A percentile compares a stretch with the other conserved stretches of the same genome.
These are phyloP conservation scores for Sus scrofa DNA, from an alignment of 2,113 vertebrate genomes.

Conservation along the genomic window T2T-Sscrofa CM000815.6:134346501-134347000, in stretches of 20 bases:
- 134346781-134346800: background rate
- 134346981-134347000: too few species aligned
- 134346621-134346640: background rate
- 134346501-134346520: background rate
- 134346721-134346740: background rate
- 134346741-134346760: background rate
- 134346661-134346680: background rate
- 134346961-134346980: too few species aligned
- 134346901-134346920: background rate
- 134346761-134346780: background rate
- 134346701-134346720: background rate
- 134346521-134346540: background rate
- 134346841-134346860: conserved; percentile 34
- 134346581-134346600: background rate
- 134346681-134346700: background rate
- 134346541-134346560: background rate
- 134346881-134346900: conserved; percentile 71
- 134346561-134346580: background rate
- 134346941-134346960: too few species aligned
- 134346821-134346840: conserved; percentile 49
- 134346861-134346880: conserved; percentile 1
- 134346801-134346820: background rate
- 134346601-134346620: background rate
- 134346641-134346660: conserved; percentile 14
- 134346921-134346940: too few species aligned